A percentile compares a stretch with the other conserved stretches of the same genome.
Evolutionary conservation across 2,113 vertebrate genomes (phyloP).

Genomic region (Perca fluviatilis): DNA sequence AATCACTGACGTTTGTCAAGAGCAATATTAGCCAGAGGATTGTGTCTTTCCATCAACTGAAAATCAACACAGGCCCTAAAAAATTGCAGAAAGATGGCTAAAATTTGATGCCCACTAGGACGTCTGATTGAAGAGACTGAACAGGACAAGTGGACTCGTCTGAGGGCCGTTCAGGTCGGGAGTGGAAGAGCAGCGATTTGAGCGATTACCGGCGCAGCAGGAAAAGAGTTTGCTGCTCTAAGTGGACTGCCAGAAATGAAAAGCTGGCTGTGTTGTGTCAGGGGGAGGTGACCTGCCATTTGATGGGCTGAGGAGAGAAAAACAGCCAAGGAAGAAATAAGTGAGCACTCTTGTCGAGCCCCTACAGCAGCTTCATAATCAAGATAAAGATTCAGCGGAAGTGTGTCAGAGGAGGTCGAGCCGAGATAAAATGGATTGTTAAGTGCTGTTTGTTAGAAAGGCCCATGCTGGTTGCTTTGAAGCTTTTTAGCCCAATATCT

Average conservation of each 20-base stretch:
- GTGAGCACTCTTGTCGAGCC: not conserved
- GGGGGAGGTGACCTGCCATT: constrained; percentile 28
- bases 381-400: not conserved
- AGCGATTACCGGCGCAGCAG: constrained; percentile 25
- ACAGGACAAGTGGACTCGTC: constrained; percentile 21
- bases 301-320: constrained; percentile 2
- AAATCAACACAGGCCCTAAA: not conserved
- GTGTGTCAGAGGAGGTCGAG: not conserved
- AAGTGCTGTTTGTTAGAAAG: not conserved
- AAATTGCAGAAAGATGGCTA: not conserved
- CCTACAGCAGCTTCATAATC: not conserved
- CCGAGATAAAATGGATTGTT: not conserved
- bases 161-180: constrained; percentile 15
- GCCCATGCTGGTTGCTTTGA: not conserved
- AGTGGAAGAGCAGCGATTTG: constrained; percentile 11
- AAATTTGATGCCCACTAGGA: not conserved
- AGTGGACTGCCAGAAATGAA: constrained; percentile 15
- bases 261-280: constrained; percentile 1
- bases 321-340: not conserved
- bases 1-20: constrained; percentile 10
- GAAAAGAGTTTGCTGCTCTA: constrained; percentile 7
- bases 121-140: constrained; percentile 12
- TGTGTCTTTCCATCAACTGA: not conserved
- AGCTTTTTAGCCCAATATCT: not conserved
- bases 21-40: not conserved